Evolutionary conservation across 2,888 invertebrate species (phyloP).

Genomic region (Phaonia tiefii): DNA sequence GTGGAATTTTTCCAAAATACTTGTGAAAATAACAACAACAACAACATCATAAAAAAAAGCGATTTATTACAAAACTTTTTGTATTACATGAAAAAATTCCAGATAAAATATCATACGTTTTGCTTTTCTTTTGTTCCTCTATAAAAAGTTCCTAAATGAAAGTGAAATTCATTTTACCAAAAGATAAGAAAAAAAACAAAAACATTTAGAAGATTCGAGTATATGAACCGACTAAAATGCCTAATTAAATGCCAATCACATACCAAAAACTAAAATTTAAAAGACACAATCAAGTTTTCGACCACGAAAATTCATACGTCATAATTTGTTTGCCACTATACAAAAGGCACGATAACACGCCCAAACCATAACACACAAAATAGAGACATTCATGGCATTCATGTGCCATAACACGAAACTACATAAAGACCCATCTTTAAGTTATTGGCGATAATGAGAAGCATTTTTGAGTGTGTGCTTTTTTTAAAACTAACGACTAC

Average conservation of each 20-base stretch:
- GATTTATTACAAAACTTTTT: slow-evolving; percentile 4
- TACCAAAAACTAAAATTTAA: slow-evolving; percentile 2
- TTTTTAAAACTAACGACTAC: slow-evolving; percentile 1
- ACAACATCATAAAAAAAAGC: neutral
- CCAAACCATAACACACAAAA: slow-evolving; percentile 1
- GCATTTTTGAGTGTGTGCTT: neutral
- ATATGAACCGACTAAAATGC: slow-evolving; percentile 14
- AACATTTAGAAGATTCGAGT: neutral
- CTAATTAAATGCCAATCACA: slow-evolving; percentile 45
- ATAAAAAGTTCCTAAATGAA: slow-evolving; percentile 30
- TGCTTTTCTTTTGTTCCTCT: no score
- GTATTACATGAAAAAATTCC: slow-evolving; percentile 10
- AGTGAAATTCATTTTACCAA: slow-evolving; percentile 21
- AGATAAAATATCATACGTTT: slow-evolving; percentile 19
- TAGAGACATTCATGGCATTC: neutral
- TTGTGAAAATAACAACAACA: neutral
- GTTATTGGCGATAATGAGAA: slow-evolving; percentile 1
- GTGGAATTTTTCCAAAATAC: no score
- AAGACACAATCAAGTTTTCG: slow-evolving; percentile 5
- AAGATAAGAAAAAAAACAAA: neutral
- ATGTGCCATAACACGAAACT: slow-evolving; percentile 2
- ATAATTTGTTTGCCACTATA: slow-evolving; percentile 20
- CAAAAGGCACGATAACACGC: slow-evolving; percentile 14
- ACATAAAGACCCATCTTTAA: slow-evolving; percentile 17
- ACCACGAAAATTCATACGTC: slow-evolving; percentile 24